phyloP scores from a whole-genome alignment of 2,888 invertebrate genomes.

The Quadroppia sp. region DNA sequence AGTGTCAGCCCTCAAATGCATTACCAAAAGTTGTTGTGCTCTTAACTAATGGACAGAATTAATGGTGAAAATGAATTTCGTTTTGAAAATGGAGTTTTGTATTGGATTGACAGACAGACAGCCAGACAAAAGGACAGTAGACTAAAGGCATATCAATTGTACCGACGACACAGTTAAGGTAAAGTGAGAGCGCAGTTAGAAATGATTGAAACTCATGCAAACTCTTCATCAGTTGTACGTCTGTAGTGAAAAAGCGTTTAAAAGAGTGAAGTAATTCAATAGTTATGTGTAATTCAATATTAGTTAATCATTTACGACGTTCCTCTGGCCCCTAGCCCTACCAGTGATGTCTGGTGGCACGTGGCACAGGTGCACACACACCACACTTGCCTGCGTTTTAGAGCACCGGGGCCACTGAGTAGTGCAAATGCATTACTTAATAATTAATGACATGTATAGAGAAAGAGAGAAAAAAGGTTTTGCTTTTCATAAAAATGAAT shows the following conservation, averaged over 20 bases:
- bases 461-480: not conserved
- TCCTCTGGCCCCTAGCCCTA: not conserved
- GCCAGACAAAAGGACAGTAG: slow-evolving; percentile 8
- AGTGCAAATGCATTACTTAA: slow-evolving; percentile 14
- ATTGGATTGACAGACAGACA: not conserved
- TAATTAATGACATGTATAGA: not conserved
- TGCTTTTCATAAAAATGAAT: not conserved
- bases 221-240: slow-evolving; percentile 1
- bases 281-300: slow-evolving; percentile 1
- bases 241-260: not conserved
- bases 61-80: not conserved
- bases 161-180: not conserved
- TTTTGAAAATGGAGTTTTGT: not conserved
- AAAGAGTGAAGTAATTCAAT: slow-evolving; percentile 12
- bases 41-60: not conserved
- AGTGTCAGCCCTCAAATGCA: not conserved
- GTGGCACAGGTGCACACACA: slow-evolving; percentile 33
- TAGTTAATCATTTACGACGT: not conserved
- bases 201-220: slow-evolving; percentile 30
- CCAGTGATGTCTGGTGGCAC: not conserved
- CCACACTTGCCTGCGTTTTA: not conserved
- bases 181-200: not conserved
- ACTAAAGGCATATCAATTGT: not conserved
- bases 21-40: not conserved
- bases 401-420: not conserved